These are phyloP conservation scores for Arctocebus calabarensis DNA, from an alignment of 2,797 vertebrate species.

Conservation along the genomic window DNA sequence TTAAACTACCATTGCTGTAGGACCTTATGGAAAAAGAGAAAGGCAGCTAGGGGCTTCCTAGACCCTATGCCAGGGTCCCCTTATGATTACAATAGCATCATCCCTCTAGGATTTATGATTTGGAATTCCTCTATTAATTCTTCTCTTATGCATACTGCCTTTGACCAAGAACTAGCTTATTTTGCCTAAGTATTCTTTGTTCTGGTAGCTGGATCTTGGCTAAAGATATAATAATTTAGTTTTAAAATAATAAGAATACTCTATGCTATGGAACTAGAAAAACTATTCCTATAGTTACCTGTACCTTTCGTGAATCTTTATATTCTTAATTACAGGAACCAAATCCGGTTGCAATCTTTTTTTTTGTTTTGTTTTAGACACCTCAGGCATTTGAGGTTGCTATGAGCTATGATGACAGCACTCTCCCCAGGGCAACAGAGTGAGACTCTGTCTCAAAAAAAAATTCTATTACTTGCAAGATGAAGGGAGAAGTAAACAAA, in stretches of 20 bases:
- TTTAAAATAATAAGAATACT: conserved; percentile 21
- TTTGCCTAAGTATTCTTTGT: conserved; percentile 42
- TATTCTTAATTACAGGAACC: background rate
- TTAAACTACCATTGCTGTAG: background rate
- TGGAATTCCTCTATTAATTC: conserved; percentile 35
- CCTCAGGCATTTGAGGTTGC: too few species aligned
- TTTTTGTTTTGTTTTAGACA: too few species aligned
- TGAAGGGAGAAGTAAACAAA: background rate
- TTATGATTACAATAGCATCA: background rate
- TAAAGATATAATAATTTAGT: background rate
- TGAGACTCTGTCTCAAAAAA: too few species aligned
- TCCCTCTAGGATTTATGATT: background rate
- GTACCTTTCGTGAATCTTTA: background rate
- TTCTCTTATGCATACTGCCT: background rate
- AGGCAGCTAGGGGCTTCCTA: background rate
- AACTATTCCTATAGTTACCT: background rate
- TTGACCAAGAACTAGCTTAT: background rate
- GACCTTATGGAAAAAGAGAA: background rate
- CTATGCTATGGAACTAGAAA: background rate
- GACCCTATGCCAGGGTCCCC: background rate
- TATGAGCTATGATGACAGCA: too few species aligned
- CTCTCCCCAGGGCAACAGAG: too few species aligned
- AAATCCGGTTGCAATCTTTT: background rate
- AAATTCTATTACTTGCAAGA: background rate
- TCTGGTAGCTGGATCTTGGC: background rate